A percentile compares a stretch with the other conserved stretches of the same genome.
Evolutionary conservation across 2,888 invertebrate genomes (phyloP).

Genomic region (Pandemis heparana): DNA sequence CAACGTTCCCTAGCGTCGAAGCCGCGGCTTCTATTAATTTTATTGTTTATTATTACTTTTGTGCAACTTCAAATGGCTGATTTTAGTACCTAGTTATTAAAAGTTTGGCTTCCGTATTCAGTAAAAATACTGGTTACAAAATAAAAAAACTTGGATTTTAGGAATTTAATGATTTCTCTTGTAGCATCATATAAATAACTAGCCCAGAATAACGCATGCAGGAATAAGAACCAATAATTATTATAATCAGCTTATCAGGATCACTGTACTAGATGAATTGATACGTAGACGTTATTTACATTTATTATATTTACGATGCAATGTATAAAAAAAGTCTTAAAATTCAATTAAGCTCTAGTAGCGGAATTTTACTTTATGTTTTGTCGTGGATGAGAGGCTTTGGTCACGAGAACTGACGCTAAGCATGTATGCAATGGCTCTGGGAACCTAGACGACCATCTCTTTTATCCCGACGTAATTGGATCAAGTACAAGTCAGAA

Average conservation of each 20-base stretch:
- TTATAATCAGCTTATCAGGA: too few relatives aligned
- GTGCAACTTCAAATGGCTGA: neutral
- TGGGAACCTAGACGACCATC: slow-evolving; percentile 48
- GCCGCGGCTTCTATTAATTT: slow-evolving; percentile 3
- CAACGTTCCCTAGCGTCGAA: slow-evolving; percentile 56
- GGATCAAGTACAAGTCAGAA: slow-evolving; percentile 45
- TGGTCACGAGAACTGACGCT: slow-evolving; percentile 34
- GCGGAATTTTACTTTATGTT: slow-evolving; percentile 4
- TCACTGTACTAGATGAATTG: too few relatives aligned
- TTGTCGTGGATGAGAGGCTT: slow-evolving; percentile 44
- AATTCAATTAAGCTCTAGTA: neutral
- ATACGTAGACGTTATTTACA: neutral
- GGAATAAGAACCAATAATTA: too few relatives aligned
- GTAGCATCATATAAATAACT: too few relatives aligned
- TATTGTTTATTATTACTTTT: neutral
- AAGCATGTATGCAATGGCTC: slow-evolving; percentile 49
- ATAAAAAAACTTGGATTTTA: neutral
- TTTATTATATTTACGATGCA: neutral
- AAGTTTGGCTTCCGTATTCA: too few relatives aligned
- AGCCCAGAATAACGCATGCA: too few relatives aligned
- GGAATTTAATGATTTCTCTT: neutral
- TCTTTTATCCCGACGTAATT: slow-evolving; percentile 49
- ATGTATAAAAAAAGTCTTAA: neutral
- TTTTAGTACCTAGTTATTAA: too few relatives aligned
- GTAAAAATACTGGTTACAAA: neutral